phyloP scores from a whole-genome alignment of 2,797 vertebrate genomes.

The Dendrocincla fuliginosa region DNA sequence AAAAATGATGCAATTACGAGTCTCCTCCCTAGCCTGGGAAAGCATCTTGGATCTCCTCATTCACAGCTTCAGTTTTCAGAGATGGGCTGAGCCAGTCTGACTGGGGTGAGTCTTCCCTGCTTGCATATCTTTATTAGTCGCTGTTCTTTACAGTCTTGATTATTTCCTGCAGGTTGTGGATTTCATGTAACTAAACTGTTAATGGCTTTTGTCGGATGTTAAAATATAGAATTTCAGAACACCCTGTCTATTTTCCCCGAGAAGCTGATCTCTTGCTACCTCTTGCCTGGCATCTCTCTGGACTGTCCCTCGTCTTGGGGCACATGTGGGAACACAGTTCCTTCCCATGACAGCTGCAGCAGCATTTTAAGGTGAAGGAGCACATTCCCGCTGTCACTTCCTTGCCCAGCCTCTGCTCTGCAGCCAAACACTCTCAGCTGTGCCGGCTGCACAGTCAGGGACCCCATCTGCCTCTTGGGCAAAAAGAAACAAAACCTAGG shows the following conservation, averaged over 20 bases:
- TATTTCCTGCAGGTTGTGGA: background rate
- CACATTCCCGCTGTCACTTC: background rate
- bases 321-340: background rate
- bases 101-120: background rate
- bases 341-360: background rate
- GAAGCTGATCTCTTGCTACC: background rate
- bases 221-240: background rate
- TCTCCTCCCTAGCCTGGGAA: background rate
- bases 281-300: background rate
- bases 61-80: background rate
- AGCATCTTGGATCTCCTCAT: background rate
- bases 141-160: background rate
- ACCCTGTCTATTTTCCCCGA: background rate
- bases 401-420: background rate
- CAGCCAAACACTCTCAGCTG: background rate
- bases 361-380: background rate
- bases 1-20: background rate
- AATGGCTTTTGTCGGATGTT: background rate
- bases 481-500: background rate
- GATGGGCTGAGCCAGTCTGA: background rate
- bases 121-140: accelerated
- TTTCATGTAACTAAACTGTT: background rate
- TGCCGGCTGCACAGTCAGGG: background rate
- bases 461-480: background rate
- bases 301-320: background rate